A percentile compares a stretch with the other conserved stretches of the same genome.
phyloP scores from a whole-genome alignment of 2,888 invertebrate genomes.

The Dasysyrphus tricinctus region DNA sequence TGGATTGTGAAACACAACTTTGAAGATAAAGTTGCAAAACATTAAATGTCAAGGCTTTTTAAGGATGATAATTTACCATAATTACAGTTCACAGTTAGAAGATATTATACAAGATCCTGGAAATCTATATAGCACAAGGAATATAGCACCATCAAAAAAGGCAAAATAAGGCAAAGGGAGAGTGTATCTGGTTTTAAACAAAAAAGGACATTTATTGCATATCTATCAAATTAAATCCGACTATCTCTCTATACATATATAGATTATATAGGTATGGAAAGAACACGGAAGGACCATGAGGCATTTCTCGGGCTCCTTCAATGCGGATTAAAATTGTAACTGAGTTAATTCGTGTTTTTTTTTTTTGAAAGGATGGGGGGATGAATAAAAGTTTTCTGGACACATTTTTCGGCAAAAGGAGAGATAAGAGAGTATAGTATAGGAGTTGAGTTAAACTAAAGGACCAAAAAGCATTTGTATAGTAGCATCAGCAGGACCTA shows the following conservation, averaged over 20 bases:
- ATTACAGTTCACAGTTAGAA: conserved; percentile 62
- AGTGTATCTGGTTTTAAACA: conserved; percentile 11
- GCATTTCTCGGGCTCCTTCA: conserved; percentile 43
- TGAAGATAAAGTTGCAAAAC: conserved; percentile 66
- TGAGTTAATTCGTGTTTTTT: conserved; percentile 64
- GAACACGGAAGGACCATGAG: conserved; percentile 38
- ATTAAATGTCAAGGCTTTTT: conserved; percentile 69
- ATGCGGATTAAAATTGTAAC: conserved; percentile 72
- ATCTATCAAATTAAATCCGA: conserved; percentile 66
- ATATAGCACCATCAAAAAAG: conserved; percentile 3
- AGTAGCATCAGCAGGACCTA: conserved; percentile 10
- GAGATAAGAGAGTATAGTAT: conserved; percentile 21
- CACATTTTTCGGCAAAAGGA: conserved; percentile 52
- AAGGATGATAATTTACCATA: conserved; percentile 72
- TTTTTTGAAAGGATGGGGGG: not conserved
- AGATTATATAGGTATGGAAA: conserved; percentile 27
- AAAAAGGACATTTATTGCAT: conserved; percentile 69
- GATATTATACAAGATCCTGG: conserved; percentile 26
- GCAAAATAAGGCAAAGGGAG: not conserved
- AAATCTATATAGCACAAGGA: not conserved
- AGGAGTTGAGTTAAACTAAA: conserved; percentile 7
- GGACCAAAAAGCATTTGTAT: conserved; percentile 2
- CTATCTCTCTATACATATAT: not conserved
- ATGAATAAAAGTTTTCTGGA: conserved; percentile 39
- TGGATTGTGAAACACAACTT: not conserved